Conservation (phyloP, 2,888 invertebrate genomes). For the Aplocera efformata region DNA sequence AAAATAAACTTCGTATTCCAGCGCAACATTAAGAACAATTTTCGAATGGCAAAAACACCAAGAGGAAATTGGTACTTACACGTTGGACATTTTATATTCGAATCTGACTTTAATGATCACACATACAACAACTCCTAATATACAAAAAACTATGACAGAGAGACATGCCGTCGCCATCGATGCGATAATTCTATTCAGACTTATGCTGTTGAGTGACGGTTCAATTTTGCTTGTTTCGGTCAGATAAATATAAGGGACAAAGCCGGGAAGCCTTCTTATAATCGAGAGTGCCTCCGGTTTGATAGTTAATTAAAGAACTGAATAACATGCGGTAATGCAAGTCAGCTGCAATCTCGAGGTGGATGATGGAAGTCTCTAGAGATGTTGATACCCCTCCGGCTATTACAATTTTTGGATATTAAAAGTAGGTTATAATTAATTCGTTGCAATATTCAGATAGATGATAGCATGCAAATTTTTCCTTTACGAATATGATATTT, state of each 20-base stretch:
- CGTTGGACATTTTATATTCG: constrained; percentile 43
- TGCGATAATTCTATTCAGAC: constrained; percentile 25
- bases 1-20: no score
- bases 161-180: constrained; percentile 69
- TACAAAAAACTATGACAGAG: constrained; percentile 64
- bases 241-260: constrained; percentile 57
- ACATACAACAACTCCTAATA: constrained; percentile 50
- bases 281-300: constrained; percentile 74
- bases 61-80: constrained; percentile 37
- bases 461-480: no score
- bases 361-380: constrained; percentile 36
- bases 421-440: no score
- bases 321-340: constrained; percentile 70
- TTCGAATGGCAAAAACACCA: constrained; percentile 27
- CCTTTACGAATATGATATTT: no score
- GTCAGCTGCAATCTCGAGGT: constrained; percentile 69
- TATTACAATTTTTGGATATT: no score
- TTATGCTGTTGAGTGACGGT: constrained; percentile 42
- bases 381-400: constrained; percentile 36
- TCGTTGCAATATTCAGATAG: no score
- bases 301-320: constrained; percentile 78
- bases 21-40: constrained; percentile 2
- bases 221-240: constrained; percentile 37
- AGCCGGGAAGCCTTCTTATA: constrained; percentile 73
- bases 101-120: constrained; percentile 51